Percentiles rank a stretch among this genome's conserved stretches.
Conservation (phyloP, 2,113 vertebrate species). For the Callionymus lyra region DNA sequence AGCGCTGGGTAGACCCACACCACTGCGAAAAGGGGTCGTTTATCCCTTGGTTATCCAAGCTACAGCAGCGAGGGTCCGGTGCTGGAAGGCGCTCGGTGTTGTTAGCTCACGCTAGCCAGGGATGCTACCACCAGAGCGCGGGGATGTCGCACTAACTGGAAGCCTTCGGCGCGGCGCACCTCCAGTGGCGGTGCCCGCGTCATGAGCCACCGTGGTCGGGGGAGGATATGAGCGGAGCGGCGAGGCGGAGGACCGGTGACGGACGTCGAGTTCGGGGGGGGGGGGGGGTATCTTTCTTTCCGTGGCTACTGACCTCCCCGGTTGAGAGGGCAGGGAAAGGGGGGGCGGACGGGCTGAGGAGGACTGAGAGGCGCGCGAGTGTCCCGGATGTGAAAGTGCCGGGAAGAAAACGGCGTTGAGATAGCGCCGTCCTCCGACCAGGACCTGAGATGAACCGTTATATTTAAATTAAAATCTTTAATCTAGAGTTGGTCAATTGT, state of each 20-base stretch:
- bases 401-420: conserved; percentile 14
- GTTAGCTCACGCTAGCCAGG: conserved; percentile 52
- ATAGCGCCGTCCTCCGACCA: conserved; percentile 35
- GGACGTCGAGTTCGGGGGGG: conserved; percentile 11
- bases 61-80: conserved; percentile 32
- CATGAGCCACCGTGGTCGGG: conserved; percentile 29
- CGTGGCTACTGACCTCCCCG: conserved; percentile 48
- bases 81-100: conserved; percentile 51
- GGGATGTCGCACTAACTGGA: conserved; percentile 52
- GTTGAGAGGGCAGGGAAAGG: conserved; percentile 40
- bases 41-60: conserved; percentile 24
- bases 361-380: conserved; percentile 35
- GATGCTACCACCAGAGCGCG: conserved; percentile 49
- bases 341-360: conserved; percentile 44
- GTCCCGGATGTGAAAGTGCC: conserved; percentile 59
- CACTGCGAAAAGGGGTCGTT: conserved; percentile 3
- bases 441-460: not conserved
- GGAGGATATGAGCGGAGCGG: conserved; percentile 17
- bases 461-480: no score
- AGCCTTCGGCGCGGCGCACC: conserved; percentile 53
- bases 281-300: conserved; percentile 29
- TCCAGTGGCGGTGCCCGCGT: conserved; percentile 39
- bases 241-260: conserved; percentile 20
- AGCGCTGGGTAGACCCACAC: conserved; percentile 14
- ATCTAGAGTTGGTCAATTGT: no score